phyloP scores from a whole-genome alignment of 2,797 vertebrate species.

The Masticophis lateralis region DNA sequence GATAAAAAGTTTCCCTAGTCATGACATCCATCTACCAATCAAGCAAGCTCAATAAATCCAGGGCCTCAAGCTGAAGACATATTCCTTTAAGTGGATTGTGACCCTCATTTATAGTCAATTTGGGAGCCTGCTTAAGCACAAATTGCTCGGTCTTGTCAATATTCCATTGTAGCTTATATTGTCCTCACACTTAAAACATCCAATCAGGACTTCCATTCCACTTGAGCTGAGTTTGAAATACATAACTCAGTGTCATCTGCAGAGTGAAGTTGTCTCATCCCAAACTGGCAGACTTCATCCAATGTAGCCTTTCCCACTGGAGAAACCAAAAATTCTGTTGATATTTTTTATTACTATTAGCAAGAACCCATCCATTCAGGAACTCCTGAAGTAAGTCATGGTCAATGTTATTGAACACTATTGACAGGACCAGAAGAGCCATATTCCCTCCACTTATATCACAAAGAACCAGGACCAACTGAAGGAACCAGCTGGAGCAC shows the following conservation, averaged over 20 bases:
- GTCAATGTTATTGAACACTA: background rate
- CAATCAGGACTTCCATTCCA: background rate
- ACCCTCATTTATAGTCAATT: background rate
- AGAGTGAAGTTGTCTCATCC: background rate
- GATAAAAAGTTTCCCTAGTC: background rate
- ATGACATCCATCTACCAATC: background rate
- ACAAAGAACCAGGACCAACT: background rate
- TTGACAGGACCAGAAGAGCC: background rate
- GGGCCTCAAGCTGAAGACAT: background rate
- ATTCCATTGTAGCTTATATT: background rate
- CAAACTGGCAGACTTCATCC: background rate
- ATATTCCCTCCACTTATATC: background rate
- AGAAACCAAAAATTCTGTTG: background rate
- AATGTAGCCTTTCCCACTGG: background rate
- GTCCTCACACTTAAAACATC: background rate
- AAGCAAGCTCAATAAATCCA: background rate
- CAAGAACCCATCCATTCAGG: background rate
- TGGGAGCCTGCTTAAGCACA: background rate
- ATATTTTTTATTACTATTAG: background rate
- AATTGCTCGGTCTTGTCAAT: background rate
- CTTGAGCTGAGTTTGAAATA: background rate
- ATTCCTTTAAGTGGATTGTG: background rate
- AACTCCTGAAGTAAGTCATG: background rate
- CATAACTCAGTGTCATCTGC: background rate
- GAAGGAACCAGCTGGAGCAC: background rate